phyloP scores from a whole-genome alignment of 2,888 invertebrate species.

The Oligia latruncula region DNA sequence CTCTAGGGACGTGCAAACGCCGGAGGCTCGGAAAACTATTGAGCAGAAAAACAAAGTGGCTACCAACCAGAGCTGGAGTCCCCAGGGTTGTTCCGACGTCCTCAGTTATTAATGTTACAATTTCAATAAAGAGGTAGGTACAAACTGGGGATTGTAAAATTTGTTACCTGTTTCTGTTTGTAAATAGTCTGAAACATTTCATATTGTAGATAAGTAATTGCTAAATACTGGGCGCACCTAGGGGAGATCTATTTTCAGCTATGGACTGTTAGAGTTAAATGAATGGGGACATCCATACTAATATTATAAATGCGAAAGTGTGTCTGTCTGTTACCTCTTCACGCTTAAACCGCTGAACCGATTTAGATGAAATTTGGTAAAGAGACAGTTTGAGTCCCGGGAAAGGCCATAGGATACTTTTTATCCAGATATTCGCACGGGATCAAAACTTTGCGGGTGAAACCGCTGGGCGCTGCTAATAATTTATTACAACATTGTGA shows the following conservation, averaged over 20 bases:
- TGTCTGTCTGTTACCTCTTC: too few relatives aligned
- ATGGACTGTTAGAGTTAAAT: not conserved
- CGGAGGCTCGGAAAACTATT: conserved; percentile 69
- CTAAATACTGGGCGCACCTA: not conserved
- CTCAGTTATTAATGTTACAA: conserved; percentile 44
- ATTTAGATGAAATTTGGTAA: too few relatives aligned
- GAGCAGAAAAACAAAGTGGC: conserved; percentile 63
- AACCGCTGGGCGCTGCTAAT: too few relatives aligned
- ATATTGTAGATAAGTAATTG: not conserved
- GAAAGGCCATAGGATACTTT: too few relatives aligned
- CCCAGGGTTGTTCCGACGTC: conserved; percentile 27
- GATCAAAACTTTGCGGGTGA: too few relatives aligned
- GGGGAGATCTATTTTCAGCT: not conserved
- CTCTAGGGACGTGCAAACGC: conserved; percentile 52
- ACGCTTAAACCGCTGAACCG: too few relatives aligned
- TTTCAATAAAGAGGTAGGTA: conserved; percentile 31
- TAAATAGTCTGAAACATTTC: conserved; percentile 16
- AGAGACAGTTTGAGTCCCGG: too few relatives aligned
- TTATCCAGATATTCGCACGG: too few relatives aligned
- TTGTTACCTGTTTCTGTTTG: conserved; percentile 13
- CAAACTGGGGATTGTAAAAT: conserved; percentile 28
- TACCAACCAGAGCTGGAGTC: conserved; percentile 47
- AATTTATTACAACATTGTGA: not conserved
- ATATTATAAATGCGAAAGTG: too few relatives aligned
- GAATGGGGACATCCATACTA: not conserved